Evolutionary conservation across 2,888 invertebrate species (phyloP), one percentile per base, ranked within the genome.

Genomic region (Drosophila dives): DNA sequence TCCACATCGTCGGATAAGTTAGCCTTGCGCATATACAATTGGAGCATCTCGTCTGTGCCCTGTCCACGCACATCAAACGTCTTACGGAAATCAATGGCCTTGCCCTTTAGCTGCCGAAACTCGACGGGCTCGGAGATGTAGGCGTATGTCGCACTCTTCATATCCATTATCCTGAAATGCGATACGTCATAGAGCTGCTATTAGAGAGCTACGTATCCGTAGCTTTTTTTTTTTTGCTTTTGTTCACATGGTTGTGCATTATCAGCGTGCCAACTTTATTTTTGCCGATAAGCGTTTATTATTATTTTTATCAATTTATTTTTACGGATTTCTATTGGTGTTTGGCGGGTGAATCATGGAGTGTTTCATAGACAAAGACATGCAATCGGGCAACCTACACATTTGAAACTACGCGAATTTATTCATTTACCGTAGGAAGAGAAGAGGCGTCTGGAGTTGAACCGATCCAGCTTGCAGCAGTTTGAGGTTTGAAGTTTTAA

Each of bases 21-120:
- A 6, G 91, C 91, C 72, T 86, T 91, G 36, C 80, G 82, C 38
- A 91, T 69, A 67, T 92, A 91, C 32, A 91, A 61, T n/a, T 86
- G 86, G 10, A 91, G 83, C 90, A 91, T 91, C 61, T 91, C 89
- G 62, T 91, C 91, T 38, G 80, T 76, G 15, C 90, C 87, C 38
- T 70, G 83, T 17, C 92, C 91, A n/a, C 91, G 91, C 54, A 91
- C 76, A 72, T 91, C 89, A 63, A 91, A 91, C 10, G 91, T 91
- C 74, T 90, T 92, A 45, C 81, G 80, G 56, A 92, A 92, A 59
- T 91, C 91, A 4, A 92, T 75, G 51, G 88, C 75, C 42, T 62
- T 79, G 29, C 91, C 91, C 68, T 86, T 77, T 78, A 89, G 80
- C 56, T 91, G 81, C n/a, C 84, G 70, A 69, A 91, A 91, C 77